These are phyloP conservation scores for Calosoma granatense DNA, from an alignment of 1,140 invertebrate genomes.

Conservation along the genomic window DNA sequence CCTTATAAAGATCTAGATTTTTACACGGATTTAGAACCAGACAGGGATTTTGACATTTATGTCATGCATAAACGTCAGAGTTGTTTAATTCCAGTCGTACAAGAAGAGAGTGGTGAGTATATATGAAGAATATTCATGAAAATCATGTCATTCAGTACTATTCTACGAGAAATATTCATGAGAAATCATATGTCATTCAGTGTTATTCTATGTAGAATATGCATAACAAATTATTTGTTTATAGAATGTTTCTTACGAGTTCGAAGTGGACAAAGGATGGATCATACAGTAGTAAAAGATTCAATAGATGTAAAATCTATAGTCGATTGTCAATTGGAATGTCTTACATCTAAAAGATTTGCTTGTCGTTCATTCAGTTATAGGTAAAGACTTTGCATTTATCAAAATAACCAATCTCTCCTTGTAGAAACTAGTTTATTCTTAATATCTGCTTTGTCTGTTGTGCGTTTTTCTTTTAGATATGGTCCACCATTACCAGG, in stretches of 20 bases:
- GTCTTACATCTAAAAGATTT: slow-evolving; percentile 53
- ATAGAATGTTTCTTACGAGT: slow-evolving; percentile 73
- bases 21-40: slow-evolving; percentile 59
- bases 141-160: slow-evolving; percentile 11
- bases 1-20: slow-evolving; percentile 55
- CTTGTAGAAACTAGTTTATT: too few relatives aligned
- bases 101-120: slow-evolving; percentile 33
- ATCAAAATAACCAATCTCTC: too few relatives aligned
- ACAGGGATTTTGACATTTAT: slow-evolving; percentile 70
- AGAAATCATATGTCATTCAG: too few relatives aligned
- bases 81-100: slow-evolving; percentile 13
- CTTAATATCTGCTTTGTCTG: too few relatives aligned
- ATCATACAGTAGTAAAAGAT: slow-evolving; percentile 47
- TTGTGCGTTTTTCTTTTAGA: slow-evolving; percentile 31
- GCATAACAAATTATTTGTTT: slow-evolving; percentile 26
- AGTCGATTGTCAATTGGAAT: slow-evolving; percentile 65
- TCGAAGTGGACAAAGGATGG: slow-evolving; percentile 55
- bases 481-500: slow-evolving; percentile 51
- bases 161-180: too few relatives aligned
- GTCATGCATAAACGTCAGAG: slow-evolving; percentile 45
- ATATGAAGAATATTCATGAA: neutral
- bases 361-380: slow-evolving; percentile 68
- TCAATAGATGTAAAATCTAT: slow-evolving; percentile 53
- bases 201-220: too few relatives aligned
- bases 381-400: slow-evolving; percentile 44